phyloP scores from a whole-genome alignment of 2,797 vertebrate genomes.

The Lophura swinhoii region DNA sequence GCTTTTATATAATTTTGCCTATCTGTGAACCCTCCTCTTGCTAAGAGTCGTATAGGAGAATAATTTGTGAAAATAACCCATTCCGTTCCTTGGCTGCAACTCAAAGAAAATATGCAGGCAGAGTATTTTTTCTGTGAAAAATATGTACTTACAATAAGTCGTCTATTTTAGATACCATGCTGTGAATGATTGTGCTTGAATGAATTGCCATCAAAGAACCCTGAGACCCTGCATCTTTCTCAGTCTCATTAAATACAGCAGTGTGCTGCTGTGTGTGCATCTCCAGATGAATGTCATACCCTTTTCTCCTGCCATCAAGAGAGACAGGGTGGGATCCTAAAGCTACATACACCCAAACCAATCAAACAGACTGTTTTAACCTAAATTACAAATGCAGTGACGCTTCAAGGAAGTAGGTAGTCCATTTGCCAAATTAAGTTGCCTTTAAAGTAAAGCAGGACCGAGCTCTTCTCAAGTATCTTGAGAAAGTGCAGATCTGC shows the following conservation, averaged over 20 bases:
- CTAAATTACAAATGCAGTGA: neutral
- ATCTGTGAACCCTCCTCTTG: neutral
- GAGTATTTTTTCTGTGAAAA: conserved; percentile 18
- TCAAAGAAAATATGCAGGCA: conserved; percentile 67
- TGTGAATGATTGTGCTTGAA: conserved; percentile 11
- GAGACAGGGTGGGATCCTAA: neutral
- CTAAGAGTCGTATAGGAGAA: conserved; percentile 44
- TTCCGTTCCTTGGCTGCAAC: conserved; percentile 60
- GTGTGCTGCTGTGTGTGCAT: neutral
- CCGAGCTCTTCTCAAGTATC: neutral
- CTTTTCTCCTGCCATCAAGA: neutral
- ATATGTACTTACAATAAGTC: neutral
- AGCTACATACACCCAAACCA: neutral
- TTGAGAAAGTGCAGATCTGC: neutral
- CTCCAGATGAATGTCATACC: neutral
- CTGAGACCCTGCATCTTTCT: neutral
- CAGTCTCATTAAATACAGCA: neutral
- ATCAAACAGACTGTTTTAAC: neutral
- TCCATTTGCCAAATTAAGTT: neutral
- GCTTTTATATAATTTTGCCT: neutral
- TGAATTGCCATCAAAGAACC: neutral
- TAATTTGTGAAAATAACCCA: conserved; percentile 51
- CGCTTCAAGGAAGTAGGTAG: neutral
- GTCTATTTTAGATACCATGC: conserved; percentile 13
- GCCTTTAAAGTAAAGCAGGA: neutral